These are phyloP conservation scores for Theocolax elegans DNA, from an alignment of 1,140 invertebrate genomes.

Conservation along the genomic window DNA sequence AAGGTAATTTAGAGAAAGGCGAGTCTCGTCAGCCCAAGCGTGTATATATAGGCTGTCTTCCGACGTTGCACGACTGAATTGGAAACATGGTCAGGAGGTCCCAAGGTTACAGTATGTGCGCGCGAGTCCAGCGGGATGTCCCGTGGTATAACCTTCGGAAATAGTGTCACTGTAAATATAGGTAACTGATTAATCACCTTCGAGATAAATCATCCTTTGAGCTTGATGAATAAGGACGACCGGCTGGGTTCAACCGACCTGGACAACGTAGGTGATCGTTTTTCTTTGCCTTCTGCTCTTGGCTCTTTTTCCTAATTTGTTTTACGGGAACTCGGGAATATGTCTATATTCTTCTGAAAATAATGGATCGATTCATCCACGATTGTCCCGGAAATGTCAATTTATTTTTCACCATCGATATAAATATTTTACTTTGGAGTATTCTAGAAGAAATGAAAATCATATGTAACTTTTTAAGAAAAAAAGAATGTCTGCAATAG, in stretches of 20 bases:
- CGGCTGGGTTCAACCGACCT: background rate
- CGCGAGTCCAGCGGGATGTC: constrained; percentile 13
- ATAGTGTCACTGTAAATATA: constrained; percentile 37
- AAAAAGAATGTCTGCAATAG: too few relatives aligned
- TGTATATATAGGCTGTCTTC: background rate
- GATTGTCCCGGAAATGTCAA: too few relatives aligned
- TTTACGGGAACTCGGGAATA: background rate
- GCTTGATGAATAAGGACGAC: too few relatives aligned
- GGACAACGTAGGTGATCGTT: background rate
- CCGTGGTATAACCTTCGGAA: constrained; percentile 16
- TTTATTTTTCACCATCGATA: too few relatives aligned
- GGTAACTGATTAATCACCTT: constrained; percentile 37
- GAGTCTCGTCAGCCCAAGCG: background rate
- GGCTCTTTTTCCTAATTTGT: constrained; percentile 25
- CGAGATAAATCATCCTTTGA: constrained; percentile 36
- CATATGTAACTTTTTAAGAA: too few relatives aligned
- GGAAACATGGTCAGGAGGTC: constrained; percentile 5
- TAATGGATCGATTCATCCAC: too few relatives aligned
- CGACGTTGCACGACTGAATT: constrained; percentile 13
- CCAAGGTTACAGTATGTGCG: constrained; percentile 20
- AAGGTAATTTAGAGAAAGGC: constrained; percentile 60
- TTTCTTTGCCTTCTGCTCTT: background rate
- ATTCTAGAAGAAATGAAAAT: too few relatives aligned
- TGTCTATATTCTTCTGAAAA: too few relatives aligned
- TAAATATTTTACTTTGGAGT: too few relatives aligned